Conservation (phyloP, 2,797 vertebrate species). For the Cephalopachus bancanus region DNA sequence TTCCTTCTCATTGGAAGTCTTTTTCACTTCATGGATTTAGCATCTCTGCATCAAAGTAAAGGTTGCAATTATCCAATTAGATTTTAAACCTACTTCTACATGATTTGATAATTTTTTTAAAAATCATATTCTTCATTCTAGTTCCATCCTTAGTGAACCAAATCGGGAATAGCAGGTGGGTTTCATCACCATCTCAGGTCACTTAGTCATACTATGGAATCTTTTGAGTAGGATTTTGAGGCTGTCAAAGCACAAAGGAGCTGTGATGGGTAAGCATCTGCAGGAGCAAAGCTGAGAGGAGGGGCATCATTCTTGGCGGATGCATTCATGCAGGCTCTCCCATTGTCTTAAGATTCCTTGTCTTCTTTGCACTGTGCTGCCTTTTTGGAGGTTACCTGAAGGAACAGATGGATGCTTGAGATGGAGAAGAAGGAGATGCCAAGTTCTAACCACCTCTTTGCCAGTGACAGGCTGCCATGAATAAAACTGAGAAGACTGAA, state of each 20-base stretch:
- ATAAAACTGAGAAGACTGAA: background rate
- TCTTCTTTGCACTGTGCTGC: background rate
- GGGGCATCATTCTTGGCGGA: background rate
- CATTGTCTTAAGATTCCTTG: background rate
- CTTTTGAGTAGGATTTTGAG: background rate
- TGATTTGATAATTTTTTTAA: background rate
- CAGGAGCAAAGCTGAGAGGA: background rate
- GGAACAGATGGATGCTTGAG: background rate
- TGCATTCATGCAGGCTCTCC: background rate
- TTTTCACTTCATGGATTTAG: background rate
- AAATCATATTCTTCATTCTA: background rate
- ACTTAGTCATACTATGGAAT: background rate
- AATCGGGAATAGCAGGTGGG: background rate
- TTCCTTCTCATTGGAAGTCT: background rate
- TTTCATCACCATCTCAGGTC: background rate
- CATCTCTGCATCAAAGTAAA: conserved; percentile 39
- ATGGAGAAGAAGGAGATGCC: background rate
- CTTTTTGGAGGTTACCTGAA: background rate
- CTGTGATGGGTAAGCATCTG: background rate
- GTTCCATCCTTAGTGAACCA: background rate
- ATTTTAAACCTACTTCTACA: conserved; percentile 1
- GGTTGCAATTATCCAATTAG: background rate
- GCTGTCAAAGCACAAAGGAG: background rate
- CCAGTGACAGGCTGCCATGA: background rate
- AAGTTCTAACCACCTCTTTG: background rate